These are phyloP conservation scores for Thysanoteuthis rhombus DNA, from an alignment of 2,888 invertebrate genomes.

Conservation along the genomic window DNA sequence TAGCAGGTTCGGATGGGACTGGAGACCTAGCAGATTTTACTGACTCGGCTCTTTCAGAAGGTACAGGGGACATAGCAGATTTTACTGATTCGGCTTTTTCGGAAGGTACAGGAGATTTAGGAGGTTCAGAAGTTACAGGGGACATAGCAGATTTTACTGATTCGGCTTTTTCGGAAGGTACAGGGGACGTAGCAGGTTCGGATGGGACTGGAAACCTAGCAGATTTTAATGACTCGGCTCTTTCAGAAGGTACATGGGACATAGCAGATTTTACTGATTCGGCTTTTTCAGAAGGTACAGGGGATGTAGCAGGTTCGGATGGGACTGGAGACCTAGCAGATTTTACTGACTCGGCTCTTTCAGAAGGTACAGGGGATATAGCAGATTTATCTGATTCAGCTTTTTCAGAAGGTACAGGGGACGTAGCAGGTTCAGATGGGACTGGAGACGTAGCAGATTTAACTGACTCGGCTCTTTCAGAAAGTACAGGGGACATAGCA, in stretches of 20 bases:
- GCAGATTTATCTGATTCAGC: background rate
- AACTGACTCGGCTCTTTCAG: background rate
- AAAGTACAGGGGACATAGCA: background rate
- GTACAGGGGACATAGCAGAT: background rate
- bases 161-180: background rate
- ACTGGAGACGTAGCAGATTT: background rate
- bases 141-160: background rate
- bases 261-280: background rate
- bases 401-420: background rate
- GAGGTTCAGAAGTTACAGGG: background rate
- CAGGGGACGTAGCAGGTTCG: too few species aligned
- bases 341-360: background rate
- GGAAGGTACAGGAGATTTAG: background rate
- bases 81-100: background rate
- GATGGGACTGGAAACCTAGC: background rate
- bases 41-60: background rate
- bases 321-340: background rate
- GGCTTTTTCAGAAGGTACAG: background rate
- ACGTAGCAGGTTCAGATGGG: background rate
- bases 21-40: background rate
- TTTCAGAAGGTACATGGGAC: background rate
- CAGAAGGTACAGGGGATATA: background rate
- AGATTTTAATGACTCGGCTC: background rate
- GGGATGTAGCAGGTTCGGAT: background rate
- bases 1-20: background rate